Conservation (phyloP, 2,888 invertebrate genomes). For the Lasioglossum oenotherae region DNA sequence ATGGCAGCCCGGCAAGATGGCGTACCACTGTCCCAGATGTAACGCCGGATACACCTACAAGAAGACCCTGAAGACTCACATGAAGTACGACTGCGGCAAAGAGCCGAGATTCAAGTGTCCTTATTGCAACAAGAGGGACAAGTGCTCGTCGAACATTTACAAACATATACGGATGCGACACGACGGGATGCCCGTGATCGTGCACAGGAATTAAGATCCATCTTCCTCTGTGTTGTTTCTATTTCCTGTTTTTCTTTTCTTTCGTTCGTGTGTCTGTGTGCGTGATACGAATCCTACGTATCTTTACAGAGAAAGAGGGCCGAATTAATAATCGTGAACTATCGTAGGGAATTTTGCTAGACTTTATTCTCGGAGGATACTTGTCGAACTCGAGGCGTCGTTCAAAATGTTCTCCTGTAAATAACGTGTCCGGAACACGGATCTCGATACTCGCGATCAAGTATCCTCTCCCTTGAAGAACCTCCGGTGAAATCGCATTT, state of each 20-base stretch:
- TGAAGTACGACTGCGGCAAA: constrained; percentile 85
- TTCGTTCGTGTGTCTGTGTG: neutral
- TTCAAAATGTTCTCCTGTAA: neutral
- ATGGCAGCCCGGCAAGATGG: constrained; percentile 76
- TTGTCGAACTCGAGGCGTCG: neutral
- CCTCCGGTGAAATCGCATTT: neutral
- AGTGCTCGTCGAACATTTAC: constrained; percentile 85
- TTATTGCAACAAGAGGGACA: constrained; percentile 85
- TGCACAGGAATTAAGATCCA: constrained; percentile 74
- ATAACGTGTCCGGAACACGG: neutral
- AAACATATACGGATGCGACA: constrained; percentile 81
- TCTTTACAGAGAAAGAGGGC: too few relatives aligned
- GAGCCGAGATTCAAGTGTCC: constrained; percentile 85
- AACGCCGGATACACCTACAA: constrained; percentile 83
- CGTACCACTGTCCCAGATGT: constrained; percentile 83
- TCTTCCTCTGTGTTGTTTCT: neutral
- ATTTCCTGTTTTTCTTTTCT: neutral
- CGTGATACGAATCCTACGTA: too few relatives aligned
- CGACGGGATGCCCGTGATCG: constrained; percentile 80
- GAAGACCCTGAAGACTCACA: constrained; percentile 84
- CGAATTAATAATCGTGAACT: neutral
- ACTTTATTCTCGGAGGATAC: neutral
- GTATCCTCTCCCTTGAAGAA: neutral
- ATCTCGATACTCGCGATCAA: neutral
- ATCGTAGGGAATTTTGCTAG: neutral